Evolutionary conservation across 2,113 vertebrate species (phyloP).

Genomic region (Arenaria interpres): DNA sequence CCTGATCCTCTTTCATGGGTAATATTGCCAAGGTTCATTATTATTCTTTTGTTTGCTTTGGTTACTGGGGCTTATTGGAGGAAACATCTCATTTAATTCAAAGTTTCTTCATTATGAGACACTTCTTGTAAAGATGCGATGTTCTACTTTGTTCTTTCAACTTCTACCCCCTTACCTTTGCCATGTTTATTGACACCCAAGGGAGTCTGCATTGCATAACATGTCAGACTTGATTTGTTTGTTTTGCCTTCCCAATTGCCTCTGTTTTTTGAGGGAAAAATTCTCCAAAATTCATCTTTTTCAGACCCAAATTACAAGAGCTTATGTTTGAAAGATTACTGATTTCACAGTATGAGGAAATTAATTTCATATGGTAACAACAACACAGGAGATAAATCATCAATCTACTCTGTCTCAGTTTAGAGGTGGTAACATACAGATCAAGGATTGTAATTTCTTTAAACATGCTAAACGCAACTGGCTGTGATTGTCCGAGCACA

Average conservation of each 20-base stretch:
- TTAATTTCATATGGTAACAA: not conserved
- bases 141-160: conserved; percentile 25
- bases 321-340: not conserved
- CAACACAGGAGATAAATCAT: not conserved
- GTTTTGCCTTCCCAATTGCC: not conserved
- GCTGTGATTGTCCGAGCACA: not conserved
- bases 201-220: not conserved
- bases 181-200: conserved; percentile 41
- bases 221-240: conserved; percentile 3
- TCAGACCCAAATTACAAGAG: not conserved
- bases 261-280: not conserved
- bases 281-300: not conserved
- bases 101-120: conserved; percentile 60
- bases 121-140: conserved; percentile 51
- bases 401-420: not conserved
- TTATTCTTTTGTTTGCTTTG: conserved; percentile 78
- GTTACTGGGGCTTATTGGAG: conserved; percentile 70
- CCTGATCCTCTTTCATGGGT: conserved; percentile 65
- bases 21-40: conserved; percentile 63
- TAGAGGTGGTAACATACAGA: not conserved
- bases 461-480: not conserved
- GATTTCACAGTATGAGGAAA: not conserved
- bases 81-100: conserved; percentile 52
- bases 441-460: not conserved
- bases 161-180: not conserved